Evolutionary conservation across 2,797 vertebrate genomes (phyloP).

Genomic region (Paedocypris micromegethes): DNA sequence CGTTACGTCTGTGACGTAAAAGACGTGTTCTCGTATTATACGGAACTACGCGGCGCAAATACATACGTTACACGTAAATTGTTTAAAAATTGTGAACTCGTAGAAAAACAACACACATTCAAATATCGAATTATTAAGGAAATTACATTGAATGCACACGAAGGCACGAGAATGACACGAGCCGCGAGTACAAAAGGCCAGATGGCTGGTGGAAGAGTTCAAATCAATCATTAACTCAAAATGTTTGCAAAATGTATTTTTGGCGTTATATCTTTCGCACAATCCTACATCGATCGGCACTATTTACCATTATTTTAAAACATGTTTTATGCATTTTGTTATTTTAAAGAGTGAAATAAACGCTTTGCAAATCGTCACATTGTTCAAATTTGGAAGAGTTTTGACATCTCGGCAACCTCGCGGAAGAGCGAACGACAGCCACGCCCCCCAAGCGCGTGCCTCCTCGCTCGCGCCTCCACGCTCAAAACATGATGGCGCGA

Average conservation of each 20-base stretch:
- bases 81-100: no score
- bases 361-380: neutral
- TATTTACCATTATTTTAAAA: no score
- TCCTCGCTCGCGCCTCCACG: conserved; percentile 49
- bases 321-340: no score
- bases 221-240: conserved; percentile 53
- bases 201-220: conserved; percentile 61
- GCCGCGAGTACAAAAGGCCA: conserved; percentile 70
- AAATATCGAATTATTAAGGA: neutral
- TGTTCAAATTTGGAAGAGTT: conserved; percentile 7
- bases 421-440: conserved; percentile 40
- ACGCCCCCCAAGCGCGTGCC: conserved; percentile 58
- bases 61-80: no score
- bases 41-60: no score
- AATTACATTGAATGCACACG: conserved; percentile 11
- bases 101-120: no score
- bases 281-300: no score
- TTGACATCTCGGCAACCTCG: conserved; percentile 7
- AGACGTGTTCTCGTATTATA: no score
- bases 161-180: conserved; percentile 75
- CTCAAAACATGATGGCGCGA: conserved; percentile 59
- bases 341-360: no score
- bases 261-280: no score
- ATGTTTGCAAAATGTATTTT: no score
- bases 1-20: conserved; percentile 31